Evolutionary conservation across 2,113 vertebrate genomes (phyloP), one percentile per base, ranked within the genome.

Genomic region (Tragelaphus imberbis): DNA sequence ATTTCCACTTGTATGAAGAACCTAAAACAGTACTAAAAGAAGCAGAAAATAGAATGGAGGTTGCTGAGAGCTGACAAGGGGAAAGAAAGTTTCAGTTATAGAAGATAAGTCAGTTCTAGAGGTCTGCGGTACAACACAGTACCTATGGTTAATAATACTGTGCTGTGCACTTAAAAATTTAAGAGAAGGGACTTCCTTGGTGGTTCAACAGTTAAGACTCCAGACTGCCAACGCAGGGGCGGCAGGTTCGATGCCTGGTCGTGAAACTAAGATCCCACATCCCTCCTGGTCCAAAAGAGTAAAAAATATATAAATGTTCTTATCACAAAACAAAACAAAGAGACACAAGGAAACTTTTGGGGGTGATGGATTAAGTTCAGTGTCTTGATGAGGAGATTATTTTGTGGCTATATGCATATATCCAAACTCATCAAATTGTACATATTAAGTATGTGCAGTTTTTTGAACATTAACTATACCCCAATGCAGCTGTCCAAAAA

Each of bases 241-340:
- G 3, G 0, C 23, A 44, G 36, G 23, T 44, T 77, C 0, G 0
- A 77, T 14, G 11, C 3, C 71, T 77, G 36, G 36, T 27, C 3
- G 0, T 40, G 21, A 77, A 77, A 77, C 71, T 77, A 77, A 77
- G 71, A 44, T 77, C 23, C 23, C 36, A 44, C 36, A 2, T 77
- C 1, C 23, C 71, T 77, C 6, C 1, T 25, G 12, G 71, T 27
- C 36, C 36, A 77, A 44, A 44, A 77, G 36, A 77, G n/a, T n/a
- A n/a, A n/a, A n/a, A n/a, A n/a, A n/a, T n/a, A 47, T 25, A 58
- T 68, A 82, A 53, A 30, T 30, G 61, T 17, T 40, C 30, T 88
- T 40, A 58, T 55, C 21, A 15, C 3, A 21, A 51, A 92, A 40
- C 3, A 21, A 51, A 92, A 40, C 58, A 51, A 77, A 65, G 61